These are phyloP conservation scores for Geotria australis DNA, from an alignment of 2,797 vertebrate genomes.

Conservation along the genomic window DNA sequence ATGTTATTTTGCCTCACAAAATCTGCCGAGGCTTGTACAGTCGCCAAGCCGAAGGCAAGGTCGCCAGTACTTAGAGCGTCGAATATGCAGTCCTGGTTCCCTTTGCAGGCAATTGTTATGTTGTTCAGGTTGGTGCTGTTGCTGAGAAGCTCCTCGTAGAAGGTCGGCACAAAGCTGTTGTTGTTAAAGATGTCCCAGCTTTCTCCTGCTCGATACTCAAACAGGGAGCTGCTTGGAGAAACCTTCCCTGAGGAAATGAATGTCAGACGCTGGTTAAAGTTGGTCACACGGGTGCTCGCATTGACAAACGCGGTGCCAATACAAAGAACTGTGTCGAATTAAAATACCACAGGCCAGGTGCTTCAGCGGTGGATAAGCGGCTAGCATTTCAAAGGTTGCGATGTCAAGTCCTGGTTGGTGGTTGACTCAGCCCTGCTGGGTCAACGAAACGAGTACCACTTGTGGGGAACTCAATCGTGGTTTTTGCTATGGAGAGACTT, in stretches of 20 bases:
- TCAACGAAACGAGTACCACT: too few species aligned
- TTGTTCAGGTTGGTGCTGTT: not conserved
- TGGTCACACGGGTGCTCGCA: not conserved
- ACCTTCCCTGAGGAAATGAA: conserved; percentile 3
- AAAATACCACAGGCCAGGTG: too few species aligned
- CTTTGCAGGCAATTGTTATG: conserved; percentile 4
- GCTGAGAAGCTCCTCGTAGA: conserved; percentile 5
- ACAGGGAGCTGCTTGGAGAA: conserved; percentile 1
- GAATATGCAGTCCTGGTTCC: conserved; percentile 5
- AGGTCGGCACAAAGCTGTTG: conserved; percentile 4
- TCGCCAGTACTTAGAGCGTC: conserved; percentile 4
- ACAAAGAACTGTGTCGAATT: too few species aligned
- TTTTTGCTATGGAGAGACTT: too few species aligned
- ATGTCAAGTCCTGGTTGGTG: too few species aligned
- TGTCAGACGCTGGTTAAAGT: not conserved
- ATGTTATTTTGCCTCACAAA: conserved; percentile 1
- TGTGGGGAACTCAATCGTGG: too few species aligned
- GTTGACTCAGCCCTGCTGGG: too few species aligned
- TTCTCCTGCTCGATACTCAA: conserved; percentile 3
- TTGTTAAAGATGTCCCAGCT: conserved; percentile 5
- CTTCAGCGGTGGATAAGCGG: too few species aligned
- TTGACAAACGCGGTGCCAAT: not conserved
- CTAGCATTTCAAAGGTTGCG: too few species aligned
- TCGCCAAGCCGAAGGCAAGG: conserved; percentile 2
- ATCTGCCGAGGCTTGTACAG: not conserved